Base-by-base conservation (phyloP, 1,140 invertebrate genomes). In the Diuraphis noxia region DNA sequence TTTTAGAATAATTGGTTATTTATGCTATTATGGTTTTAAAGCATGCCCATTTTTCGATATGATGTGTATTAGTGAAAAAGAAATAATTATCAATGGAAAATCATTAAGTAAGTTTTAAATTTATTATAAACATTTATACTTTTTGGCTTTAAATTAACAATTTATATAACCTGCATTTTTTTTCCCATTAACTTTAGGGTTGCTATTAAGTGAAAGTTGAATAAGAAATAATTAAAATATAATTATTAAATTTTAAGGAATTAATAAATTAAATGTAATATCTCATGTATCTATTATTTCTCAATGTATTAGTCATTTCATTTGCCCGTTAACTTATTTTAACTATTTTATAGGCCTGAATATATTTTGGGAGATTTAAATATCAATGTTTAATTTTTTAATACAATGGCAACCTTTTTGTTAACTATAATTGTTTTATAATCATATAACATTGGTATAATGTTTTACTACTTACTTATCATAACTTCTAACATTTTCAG, bases 51-150 rank as follows among this genome's bases (percentile, higher is more conserved):
- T 91, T 91, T 91, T 91, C 3, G 89, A 91, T 38, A 91, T 91
- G 89, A 81, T 81, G 77, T 91, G 89, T 91, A 79, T 91, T 8
- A 91, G 89, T 56, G 89, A 91, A 91, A 91, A 91, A 36, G 89
- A 91, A 91, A 91, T 91, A 38, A 81, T 91, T 49, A 79, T 91
- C 9, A 91, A 91, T 52, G 89, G 89, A 38, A 91, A 91, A 91
- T 43, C 77, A 46, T 91, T 81, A 38, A 91, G 89, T 82, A 91
- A 41, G 89, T 52, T 52, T 34, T 91, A 7, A 72, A 72, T 49
- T 40, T 41, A 77, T 49, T 49, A 63, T 40, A 41, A 63, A 88
- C 17, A 88, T 40, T 40, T 63, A 19, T 85, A 56, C 56, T 38
- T 19, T 30, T 7, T 56, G 1, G 41, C 46, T 87, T 87, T 87